These are phyloP conservation scores for Salpingus planirostris DNA, from an alignment of 2,888 invertebrate genomes.

Conservation along the genomic window DNA sequence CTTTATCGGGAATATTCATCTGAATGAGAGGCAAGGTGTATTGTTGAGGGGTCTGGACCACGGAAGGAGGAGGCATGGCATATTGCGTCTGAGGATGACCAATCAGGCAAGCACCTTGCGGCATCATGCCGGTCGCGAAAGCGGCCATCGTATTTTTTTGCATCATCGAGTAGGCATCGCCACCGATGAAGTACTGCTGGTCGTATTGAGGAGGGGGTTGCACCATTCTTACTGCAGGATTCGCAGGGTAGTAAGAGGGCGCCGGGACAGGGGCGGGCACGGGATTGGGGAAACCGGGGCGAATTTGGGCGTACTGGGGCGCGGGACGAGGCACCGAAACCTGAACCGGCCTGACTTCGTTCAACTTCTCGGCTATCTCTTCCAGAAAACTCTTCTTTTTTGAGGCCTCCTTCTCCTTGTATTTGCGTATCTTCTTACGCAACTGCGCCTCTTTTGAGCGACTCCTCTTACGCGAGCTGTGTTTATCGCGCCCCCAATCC, in stretches of 20 bases:
- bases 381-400: slow-evolving; percentile 34
- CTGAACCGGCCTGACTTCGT: slow-evolving; percentile 15
- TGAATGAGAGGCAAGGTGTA: no score
- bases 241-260: slow-evolving; percentile 17
- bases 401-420: no score
- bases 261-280: slow-evolving; percentile 19
- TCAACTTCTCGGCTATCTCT: slow-evolving; percentile 35
- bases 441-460: not conserved
- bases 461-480: slow-evolving; percentile 5
- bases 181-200: slow-evolving; percentile 34
- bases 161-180: no score
- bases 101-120: no score
- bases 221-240: no score
- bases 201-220: slow-evolving; percentile 25
- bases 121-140: no score
- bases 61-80: no score
- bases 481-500: slow-evolving; percentile 14
- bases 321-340: slow-evolving; percentile 4
- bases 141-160: no score
- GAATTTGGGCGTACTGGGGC: slow-evolving; percentile 1
- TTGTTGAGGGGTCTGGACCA: no score
- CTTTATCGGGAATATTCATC: no score
- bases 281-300: slow-evolving; percentile 1
- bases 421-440: slow-evolving; percentile 2
- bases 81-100: no score